Conservation (phyloP, 2,888 invertebrate species). For the Cotesia congregata region DNA sequence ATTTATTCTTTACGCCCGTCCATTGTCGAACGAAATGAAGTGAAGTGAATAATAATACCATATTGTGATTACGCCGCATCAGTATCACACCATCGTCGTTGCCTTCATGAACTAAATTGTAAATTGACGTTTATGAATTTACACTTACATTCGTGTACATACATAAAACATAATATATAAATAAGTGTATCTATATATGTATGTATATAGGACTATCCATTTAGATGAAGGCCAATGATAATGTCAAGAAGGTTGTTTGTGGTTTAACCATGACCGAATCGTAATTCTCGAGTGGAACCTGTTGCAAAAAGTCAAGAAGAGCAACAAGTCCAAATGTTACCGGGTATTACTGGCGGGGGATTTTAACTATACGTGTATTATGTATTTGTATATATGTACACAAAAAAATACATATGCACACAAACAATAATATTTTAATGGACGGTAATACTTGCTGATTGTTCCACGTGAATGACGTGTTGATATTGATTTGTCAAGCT, state of each 20-base stretch:
- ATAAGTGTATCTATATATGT: neutral
- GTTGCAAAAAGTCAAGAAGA: constrained; percentile 46
- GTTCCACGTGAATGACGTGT: neutral
- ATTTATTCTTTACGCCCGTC: neutral
- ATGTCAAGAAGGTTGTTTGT: constrained; percentile 24
- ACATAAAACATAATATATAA: neutral
- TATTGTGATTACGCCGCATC: neutral
- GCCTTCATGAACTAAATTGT: constrained; percentile 8
- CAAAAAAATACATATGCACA: neutral
- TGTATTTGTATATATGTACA: neutral
- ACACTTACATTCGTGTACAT: neutral
- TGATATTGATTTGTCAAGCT: neutral
- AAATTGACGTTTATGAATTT: constrained; percentile 14
- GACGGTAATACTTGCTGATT: neutral
- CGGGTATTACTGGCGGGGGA: constrained; percentile 5
- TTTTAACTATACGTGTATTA: constrained; percentile 6
- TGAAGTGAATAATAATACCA: neutral
- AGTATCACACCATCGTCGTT: neutral
- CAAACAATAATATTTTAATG: neutral
- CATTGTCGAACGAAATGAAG: neutral
- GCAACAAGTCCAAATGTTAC: constrained; percentile 46
- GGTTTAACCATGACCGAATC: constrained; percentile 16
- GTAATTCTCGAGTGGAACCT: constrained; percentile 42
- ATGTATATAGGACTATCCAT: neutral
- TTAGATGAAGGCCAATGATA: constrained; percentile 7